Base-by-base conservation (phyloP, 2,888 invertebrate species). In the Phortica magna region DNA sequence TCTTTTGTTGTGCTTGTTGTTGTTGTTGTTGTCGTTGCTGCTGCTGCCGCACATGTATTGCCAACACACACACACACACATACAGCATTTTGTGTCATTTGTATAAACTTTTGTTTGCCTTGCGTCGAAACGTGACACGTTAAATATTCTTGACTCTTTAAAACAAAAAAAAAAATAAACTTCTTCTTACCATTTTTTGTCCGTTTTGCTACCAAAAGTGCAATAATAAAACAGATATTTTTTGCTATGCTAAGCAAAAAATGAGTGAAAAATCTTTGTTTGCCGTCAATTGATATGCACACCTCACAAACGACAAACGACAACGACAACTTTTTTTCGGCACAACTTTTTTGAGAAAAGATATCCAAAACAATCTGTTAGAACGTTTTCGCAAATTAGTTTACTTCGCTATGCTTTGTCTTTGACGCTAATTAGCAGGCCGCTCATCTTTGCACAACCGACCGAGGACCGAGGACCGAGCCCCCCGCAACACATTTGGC, bases 371-470 rank as follows among this genome's bases (percentile, higher is more conserved):
- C 70, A 19, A 71, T 53, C 22, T 71, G 53, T 53, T 53, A 22
- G 55, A 55, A 76, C 77, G 83, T 85, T 86, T 88, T 88, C 87
- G 86, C 86, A 86, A 88, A 88, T 86, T 88, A 88, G 86, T 80
- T 81, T 87, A 83, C 86, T 85, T 85, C 88, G 82, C 81, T 81
- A 10, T 6, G 74, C 61, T 73, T 73, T 73, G 76, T 57, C 57
- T 84, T 79, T 84, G 85, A 87, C 88, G 88, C 88, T 85, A 85
- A 85, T 85, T 88, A 85, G 88, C 86, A 82, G 86, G 88, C 68
- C n/a, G 53, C 70, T 53, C 53, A 67, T 42, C 41, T 22, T 14
- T 48, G n/a, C 68, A 43, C 39, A 31, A 12, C n/a, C 31, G 31
- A n/a, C n/a, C n/a, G n/a, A n/a, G n/a, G n/a, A n/a, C n/a, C n/a